Base-by-base conservation (phyloP, 2,797 vertebrate genomes). In the Chromis chromis region DNA sequence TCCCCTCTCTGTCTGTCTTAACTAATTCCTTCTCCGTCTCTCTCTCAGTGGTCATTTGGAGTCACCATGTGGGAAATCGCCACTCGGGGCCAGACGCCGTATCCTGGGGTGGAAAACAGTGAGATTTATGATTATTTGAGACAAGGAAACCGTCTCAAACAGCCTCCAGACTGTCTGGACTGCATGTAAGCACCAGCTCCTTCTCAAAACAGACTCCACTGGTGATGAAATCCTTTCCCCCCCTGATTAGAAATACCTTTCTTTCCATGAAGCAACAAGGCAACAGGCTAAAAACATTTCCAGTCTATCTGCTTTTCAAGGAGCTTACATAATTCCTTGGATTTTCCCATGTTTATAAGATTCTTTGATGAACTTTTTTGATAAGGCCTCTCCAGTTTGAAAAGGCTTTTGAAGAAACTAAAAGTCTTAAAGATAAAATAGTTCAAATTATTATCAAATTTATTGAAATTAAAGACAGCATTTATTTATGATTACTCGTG, bases 41-140 rank as follows among this genome's bases (percentile, higher is more conserved):
- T 39, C 42, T 24, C 24, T 83, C 83, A 97, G 96, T 98, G 97
- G 97, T 98, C 97, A 0, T 98, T 97, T 16, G 97, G 97, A 0
- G 97, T 98, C 81, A 97, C 97, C 2, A 98, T 98, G 97, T 98
- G 97, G 97, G 97, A 98, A 84, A 97, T 98, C 6, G 97, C 96
- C 16, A 97, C 97, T 0, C 91, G 97, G 6, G 97, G 97, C 27
- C 97, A 97, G 89, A 98, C 97, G 2, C 97, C 97, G 0, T 98
- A 97, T 78, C 97, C 97, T 0, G 97, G 97, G 0, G 96, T 98
- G 24, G 97, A 98, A 78, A 98, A 98, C 95, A 97, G 97, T 0
- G 97, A 98, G 88, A 97, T 98, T 84, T 98, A 98, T 0, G 97
- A 98, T 86, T 98, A 97, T 71, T 85, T 98, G 89, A 93, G 96